Evolutionary conservation across 2,113 vertebrate species (phyloP).

Genomic region (Setophaga coronata): DNA sequence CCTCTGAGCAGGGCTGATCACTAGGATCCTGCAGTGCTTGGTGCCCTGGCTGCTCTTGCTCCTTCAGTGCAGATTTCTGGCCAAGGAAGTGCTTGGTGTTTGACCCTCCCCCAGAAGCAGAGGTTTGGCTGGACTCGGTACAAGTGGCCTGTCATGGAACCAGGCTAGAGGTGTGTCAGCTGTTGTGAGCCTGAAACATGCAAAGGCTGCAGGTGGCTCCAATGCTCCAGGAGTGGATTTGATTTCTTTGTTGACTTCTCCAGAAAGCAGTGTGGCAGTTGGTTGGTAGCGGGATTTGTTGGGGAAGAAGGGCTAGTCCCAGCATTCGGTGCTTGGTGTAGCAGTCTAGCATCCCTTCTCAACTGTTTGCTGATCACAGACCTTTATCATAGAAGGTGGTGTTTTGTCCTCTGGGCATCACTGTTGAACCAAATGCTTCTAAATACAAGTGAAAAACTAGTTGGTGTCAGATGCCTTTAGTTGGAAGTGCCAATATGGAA

Average conservation of each 20-base stretch:
- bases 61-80: background rate
- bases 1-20: background rate
- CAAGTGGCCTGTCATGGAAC: background rate
- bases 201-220: background rate
- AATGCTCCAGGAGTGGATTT: background rate
- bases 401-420: background rate
- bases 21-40: background rate
- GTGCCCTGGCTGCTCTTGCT: background rate
- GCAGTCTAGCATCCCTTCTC: background rate
- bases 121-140: fast-evolving
- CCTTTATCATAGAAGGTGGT: background rate
- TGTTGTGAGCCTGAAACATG: background rate
- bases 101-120: background rate
- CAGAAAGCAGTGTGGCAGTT: background rate
- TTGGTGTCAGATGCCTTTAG: background rate
- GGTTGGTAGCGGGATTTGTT: background rate
- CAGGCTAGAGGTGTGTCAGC: background rate
- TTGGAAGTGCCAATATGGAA: background rate
- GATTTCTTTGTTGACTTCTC: background rate
- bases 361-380: background rate
- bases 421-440: background rate
- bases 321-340: background rate
- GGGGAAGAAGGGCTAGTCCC: background rate
- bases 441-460: background rate
- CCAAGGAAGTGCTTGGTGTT: background rate